Base-by-base conservation (phyloP, 2,113 vertebrate genomes). In the Ardeotis arabs region DNA sequence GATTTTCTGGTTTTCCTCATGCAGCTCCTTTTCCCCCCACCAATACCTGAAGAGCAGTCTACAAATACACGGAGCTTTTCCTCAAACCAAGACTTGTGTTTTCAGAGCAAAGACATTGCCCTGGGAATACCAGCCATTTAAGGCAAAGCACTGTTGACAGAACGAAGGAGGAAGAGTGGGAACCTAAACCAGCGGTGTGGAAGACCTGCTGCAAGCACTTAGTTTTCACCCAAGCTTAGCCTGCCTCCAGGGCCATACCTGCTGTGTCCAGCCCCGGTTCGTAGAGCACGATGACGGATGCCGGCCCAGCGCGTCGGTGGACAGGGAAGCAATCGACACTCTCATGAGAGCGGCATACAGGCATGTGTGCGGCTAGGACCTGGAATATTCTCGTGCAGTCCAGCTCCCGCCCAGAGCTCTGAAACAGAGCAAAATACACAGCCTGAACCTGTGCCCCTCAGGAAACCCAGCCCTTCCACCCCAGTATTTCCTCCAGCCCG, bases 231-330 rank as follows among this genome's bases (percentile, higher is more conserved):
- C 3, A 37, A n/a, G 45, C 17, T 49, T 4, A n/a, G 50, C 25
- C 35, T 53, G 35, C 21, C 45, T 29, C 16, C 2, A 0, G 28
- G 16, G 45, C 39, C 60, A 8, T 5, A 39, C 41, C 67, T 28
- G 66, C 56, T 6, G 1, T 3, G 20, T 28, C 39, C 75, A 45
- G 70, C 44, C 2, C 0, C 55, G 52, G 66, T 12, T 4, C 5
- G 1, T 3, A 18, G 24, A 17, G n/a, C 1, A 25, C 45, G 28
- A 9, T 1, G 60, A 70, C 50, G 52, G 62, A 45, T 18, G 28
- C 27, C 3, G 1, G 44, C 28, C 67, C 67, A 45, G 58, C 3
- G 1, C 4, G 21, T 13, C 31, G 35, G 10, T 2, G n/a, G 33
- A 29, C 14, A 25, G 39, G 21, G 55, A 44, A 84, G 41, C 23